Percentiles rank a stretch among this genome's conserved stretches.
Conservation (phyloP, 2,113 vertebrate species). For the Melanerpes aurifrons region DNA sequence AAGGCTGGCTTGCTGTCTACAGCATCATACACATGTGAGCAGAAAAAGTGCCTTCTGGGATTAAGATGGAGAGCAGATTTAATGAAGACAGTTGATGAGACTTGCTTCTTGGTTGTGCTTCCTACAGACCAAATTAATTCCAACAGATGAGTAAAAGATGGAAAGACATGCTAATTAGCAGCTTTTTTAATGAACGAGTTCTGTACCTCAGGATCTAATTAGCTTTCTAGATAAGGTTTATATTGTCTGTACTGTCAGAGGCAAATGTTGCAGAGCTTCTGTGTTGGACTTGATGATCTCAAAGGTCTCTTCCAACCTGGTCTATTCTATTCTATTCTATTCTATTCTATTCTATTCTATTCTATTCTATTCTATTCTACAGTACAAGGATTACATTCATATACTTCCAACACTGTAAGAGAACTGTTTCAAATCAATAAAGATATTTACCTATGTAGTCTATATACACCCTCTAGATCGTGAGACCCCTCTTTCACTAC, state of each 20-base stretch:
- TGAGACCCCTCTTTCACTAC: background rate
- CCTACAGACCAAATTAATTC: constrained; percentile 22
- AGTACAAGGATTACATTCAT: background rate
- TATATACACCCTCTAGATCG: background rate
- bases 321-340: too few species aligned
- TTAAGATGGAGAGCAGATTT: background rate
- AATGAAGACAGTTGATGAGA: background rate
- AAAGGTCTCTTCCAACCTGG: too few species aligned
- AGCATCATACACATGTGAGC: background rate
- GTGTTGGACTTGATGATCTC: background rate
- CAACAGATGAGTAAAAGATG: constrained; percentile 24
- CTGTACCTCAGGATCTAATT: background rate
- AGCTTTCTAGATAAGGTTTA: background rate
- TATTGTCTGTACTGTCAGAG: background rate
- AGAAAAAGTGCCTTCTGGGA: background rate
- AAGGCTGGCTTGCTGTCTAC: background rate
- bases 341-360: too few species aligned
- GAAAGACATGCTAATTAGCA: constrained; percentile 26
- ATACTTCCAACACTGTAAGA: background rate
- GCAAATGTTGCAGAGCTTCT: background rate
- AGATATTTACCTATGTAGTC: background rate
- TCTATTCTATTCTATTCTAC: background rate
- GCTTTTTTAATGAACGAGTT: background rate
- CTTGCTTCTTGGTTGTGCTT: constrained; percentile 3
- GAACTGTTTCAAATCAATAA: background rate